Conservation (phyloP, 1,140 invertebrate genomes). For the Chrysopa pallens region DNA sequence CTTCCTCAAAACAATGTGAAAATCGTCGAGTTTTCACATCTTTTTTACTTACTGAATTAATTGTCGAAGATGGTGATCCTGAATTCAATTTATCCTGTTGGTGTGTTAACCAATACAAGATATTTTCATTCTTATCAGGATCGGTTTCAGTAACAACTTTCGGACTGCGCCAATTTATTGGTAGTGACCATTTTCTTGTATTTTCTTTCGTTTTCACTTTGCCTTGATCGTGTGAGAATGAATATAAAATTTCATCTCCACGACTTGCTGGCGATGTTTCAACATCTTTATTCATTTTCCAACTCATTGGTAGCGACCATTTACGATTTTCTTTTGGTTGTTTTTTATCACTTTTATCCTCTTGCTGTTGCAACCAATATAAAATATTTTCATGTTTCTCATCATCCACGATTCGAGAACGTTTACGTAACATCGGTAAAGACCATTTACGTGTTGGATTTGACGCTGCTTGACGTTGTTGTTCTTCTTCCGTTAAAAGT, state of each 20-base stretch:
- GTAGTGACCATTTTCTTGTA: neutral
- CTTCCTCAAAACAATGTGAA: neutral
- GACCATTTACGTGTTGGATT: neutral
- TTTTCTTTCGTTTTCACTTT: neutral
- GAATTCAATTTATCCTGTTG: neutral
- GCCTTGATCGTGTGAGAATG: neutral
- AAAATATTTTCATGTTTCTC: neutral
- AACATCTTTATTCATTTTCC: neutral
- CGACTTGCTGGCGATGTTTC: neutral
- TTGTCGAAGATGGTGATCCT: neutral
- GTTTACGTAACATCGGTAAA: neutral
- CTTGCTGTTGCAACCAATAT: neutral
- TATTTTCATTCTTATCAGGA: neutral
- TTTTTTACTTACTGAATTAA: neutral
- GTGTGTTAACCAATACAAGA: neutral
- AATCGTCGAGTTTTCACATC: neutral
- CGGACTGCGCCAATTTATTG: neutral
- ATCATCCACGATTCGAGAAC: neutral
- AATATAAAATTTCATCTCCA: neutral
- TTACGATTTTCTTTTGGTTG: neutral
- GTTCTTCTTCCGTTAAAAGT: neutral
- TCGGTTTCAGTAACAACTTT: neutral
- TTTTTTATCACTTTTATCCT: neutral
- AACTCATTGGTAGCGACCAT: neutral
- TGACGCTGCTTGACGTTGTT: neutral